Percentiles rank a stretch among this genome's conserved stretches.
Evolutionary conservation across 2,113 vertebrate species (phyloP).

Genomic region (Coptodon bakossiorum): DNA sequence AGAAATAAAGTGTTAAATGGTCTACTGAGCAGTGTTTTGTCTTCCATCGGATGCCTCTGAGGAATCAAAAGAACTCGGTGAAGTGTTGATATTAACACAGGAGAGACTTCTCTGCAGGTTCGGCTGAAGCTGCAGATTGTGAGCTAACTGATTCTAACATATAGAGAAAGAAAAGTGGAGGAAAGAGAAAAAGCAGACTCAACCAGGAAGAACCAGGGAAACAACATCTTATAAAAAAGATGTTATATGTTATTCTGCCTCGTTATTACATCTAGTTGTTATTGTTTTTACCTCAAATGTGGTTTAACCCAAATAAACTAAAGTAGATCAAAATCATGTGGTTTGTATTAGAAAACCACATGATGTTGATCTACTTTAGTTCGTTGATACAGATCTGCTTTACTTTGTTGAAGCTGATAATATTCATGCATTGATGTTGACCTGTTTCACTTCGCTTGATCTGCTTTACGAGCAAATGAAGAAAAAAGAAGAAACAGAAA

Average conservation of each 20-base stretch:
- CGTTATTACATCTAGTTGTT: not conserved
- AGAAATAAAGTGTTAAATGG: too few species aligned
- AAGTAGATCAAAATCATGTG: not conserved
- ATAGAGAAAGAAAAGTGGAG: not conserved
- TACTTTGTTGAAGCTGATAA: not conserved
- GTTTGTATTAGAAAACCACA: not conserved
- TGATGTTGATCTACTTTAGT: not conserved
- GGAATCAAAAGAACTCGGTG: not conserved
- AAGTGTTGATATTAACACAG: not conserved
- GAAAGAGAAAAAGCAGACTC: not conserved
- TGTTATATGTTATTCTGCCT: not conserved
- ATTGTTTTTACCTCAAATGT: not conserved
- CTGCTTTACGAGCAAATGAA: not conserved
- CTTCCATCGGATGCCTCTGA: not conserved
- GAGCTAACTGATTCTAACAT: not conserved
- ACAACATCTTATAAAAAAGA: not conserved
- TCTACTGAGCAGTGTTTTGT: not conserved
- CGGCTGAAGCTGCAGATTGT: not conserved
- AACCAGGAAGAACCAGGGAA: accelerated
- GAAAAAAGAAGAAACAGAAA: not conserved
- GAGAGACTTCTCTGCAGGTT: not conserved
- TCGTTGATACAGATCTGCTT: not conserved
- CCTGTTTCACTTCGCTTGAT: not conserved
- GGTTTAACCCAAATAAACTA: not conserved
- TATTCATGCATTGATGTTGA: not conserved